phyloP scores from a whole-genome alignment of 2,888 invertebrate species.

The Sisyra nigra region DNA sequence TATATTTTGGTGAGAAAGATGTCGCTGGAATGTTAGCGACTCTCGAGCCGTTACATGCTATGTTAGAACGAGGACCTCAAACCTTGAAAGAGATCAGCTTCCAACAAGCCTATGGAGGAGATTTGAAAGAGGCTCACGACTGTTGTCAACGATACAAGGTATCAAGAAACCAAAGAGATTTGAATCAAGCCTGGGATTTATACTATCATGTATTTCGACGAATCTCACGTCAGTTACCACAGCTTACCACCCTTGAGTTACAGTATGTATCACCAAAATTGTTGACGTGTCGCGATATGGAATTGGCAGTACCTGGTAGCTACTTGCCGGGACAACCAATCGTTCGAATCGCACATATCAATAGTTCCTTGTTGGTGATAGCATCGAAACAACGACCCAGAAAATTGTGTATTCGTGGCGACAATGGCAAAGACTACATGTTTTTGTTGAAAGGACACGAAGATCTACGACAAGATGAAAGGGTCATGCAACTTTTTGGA shows the following conservation, averaged over 20 bases:
- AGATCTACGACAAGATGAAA: constrained; percentile 94
- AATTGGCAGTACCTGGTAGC: constrained; percentile 94
- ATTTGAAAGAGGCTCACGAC: constrained; percentile 85
- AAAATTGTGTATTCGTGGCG: constrained; percentile 82
- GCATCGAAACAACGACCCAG: constrained; percentile 96
- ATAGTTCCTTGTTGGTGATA: constrained; percentile 70
- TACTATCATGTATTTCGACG: constrained; percentile 97
- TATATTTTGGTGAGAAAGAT: constrained; percentile 94
- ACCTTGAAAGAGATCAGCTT: constrained; percentile 96
- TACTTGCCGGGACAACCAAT: constrained; percentile 86
- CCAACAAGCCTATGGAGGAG: constrained; percentile 88
- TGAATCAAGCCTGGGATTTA: constrained; percentile 98
- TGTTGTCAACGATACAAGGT: constrained; percentile 88
- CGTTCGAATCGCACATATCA: constrained; percentile 78
- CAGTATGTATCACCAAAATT: constrained; percentile 94
- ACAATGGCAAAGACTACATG: constrained; percentile 96
- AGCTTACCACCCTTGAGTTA: constrained; percentile 74
- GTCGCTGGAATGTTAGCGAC: constrained; percentile 94
- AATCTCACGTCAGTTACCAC: constrained; percentile 88
- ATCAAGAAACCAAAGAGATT: constrained; percentile 72
- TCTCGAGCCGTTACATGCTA: constrained; percentile 83
- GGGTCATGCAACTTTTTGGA: constrained; percentile 96
- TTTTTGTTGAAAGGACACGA: constrained; percentile 98
- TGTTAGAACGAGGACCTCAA: constrained; percentile 87
- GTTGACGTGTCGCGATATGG: constrained; percentile 75